Percentiles rank a stretch among this genome's conserved stretches.
Evolutionary conservation across 1,140 invertebrate genomes (phyloP).

Genomic region (Polypedilum pembai): DNA sequence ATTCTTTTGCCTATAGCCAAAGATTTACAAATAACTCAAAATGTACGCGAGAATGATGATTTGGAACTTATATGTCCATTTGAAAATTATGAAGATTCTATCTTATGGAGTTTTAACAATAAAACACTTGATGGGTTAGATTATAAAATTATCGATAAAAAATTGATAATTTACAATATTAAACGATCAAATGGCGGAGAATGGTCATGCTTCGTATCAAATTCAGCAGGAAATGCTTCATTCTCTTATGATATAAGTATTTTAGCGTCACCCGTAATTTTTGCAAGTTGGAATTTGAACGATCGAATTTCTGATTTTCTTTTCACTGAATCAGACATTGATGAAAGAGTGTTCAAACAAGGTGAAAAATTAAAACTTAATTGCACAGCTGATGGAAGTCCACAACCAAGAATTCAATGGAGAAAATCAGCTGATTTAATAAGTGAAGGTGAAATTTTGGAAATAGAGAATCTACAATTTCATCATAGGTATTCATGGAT

Average conservation of each 20-base stretch:
- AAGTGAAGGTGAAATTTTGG: not conserved
- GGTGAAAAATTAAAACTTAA: not conserved
- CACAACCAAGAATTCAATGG: constrained; percentile 14
- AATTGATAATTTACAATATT: not conserved
- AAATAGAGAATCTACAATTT: not conserved
- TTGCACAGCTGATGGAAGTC: constrained; percentile 19
- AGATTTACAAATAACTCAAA: not conserved
- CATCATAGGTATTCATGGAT: not conserved
- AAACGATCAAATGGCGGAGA: not conserved
- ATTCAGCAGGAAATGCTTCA: not conserved
- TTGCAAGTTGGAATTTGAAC: not conserved
- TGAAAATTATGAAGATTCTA: not conserved
- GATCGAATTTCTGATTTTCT: not conserved
- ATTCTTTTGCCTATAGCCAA: not conserved
- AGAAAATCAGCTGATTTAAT: not conserved
- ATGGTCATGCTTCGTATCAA: not conserved
- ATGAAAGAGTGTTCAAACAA: not conserved
- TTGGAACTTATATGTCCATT: not conserved
- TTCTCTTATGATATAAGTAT: not conserved
- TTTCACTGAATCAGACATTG: not conserved
- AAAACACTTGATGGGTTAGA: not conserved
- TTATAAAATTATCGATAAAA: not conserved
- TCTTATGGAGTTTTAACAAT: not conserved
- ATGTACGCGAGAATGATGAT: not conserved
- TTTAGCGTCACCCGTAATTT: not conserved